Percentiles rank a stretch among this genome's conserved stretches.
Conservation (phyloP, 2,797 vertebrate genomes). For the Platyrinchus mystaceus region DNA sequence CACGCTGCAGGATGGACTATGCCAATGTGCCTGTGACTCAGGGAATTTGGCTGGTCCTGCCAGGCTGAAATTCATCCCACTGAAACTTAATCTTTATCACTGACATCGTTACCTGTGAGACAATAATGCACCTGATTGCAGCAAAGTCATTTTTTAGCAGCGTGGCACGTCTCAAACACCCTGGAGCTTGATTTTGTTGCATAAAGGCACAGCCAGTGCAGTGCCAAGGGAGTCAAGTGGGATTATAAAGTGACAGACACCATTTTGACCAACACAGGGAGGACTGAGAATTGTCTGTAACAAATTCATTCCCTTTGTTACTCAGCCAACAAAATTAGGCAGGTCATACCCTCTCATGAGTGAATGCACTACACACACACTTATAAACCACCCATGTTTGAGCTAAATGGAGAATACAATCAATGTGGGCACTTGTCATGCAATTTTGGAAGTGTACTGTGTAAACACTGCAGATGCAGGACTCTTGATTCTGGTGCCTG, state of each 20-base stretch:
- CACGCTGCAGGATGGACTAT: background rate
- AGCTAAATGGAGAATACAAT: background rate
- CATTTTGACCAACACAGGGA: background rate
- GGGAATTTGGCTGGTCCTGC: background rate
- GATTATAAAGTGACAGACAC: background rate
- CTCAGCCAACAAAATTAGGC: background rate
- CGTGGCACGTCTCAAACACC: accelerated
- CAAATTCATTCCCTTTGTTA: background rate
- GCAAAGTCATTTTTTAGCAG: background rate
- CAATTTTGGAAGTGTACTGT: background rate
- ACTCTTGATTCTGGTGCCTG: background rate
- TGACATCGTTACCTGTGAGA: background rate
- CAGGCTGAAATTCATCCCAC: background rate
- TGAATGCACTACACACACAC: background rate
- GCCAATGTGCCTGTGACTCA: background rate
- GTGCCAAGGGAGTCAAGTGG: background rate
- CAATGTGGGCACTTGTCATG: background rate
- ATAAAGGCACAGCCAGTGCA: background rate
- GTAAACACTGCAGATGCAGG: background rate
- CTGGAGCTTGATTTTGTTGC: background rate
- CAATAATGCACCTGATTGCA: background rate
- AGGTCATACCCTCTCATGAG: background rate
- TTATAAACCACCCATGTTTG: background rate
- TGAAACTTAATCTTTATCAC: background rate
- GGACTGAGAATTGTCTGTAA: background rate